Percentiles rank a stretch among this genome's conserved stretches.
Conservation (phyloP, 2,797 vertebrate genomes). For the Hippocampus kuda region DNA sequence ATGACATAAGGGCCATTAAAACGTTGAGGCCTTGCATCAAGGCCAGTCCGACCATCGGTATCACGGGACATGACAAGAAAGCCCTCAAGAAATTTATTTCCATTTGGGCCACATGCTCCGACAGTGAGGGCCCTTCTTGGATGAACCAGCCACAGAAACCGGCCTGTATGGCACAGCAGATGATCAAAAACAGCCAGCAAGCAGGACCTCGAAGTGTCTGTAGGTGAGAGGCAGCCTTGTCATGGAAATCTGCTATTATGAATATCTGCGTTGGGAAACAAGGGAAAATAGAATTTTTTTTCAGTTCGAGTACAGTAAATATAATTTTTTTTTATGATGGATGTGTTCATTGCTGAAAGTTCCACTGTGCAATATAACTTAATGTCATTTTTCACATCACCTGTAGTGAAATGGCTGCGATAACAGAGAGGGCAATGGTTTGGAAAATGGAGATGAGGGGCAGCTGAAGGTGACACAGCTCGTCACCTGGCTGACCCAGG, state of each 20-base stretch:
- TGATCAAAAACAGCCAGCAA: constrained; percentile 57
- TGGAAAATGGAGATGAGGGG: constrained; percentile 70
- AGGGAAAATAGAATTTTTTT: neutral
- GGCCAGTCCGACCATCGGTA: constrained; percentile 61
- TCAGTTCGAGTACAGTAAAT: neutral
- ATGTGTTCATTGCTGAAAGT: neutral
- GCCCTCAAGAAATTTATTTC: constrained; percentile 45
- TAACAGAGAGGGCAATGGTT: constrained; percentile 62
- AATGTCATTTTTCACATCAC: constrained; percentile 35
- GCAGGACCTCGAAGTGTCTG: constrained; percentile 45
- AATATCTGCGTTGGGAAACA: constrained; percentile 51
- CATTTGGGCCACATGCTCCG: constrained; percentile 32
- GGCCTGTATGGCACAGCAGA: constrained; percentile 57
- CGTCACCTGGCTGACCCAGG: constrained; percentile 61
- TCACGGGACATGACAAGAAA: constrained; percentile 52
- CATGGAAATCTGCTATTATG: constrained; percentile 65
- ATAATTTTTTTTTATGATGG: neutral
- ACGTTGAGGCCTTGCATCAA: constrained; percentile 66
- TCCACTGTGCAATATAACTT: neutral
- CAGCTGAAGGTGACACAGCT: constrained; percentile 67
- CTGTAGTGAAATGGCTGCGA: constrained; percentile 64
- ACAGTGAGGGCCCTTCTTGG: constrained; percentile 32
- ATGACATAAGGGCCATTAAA: constrained; percentile 66
- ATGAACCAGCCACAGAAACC: constrained; percentile 60
- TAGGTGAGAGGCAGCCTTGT: constrained; percentile 45